phyloP scores from a whole-genome alignment of 2,797 vertebrate genomes.

The Rachycentron canadum region DNA sequence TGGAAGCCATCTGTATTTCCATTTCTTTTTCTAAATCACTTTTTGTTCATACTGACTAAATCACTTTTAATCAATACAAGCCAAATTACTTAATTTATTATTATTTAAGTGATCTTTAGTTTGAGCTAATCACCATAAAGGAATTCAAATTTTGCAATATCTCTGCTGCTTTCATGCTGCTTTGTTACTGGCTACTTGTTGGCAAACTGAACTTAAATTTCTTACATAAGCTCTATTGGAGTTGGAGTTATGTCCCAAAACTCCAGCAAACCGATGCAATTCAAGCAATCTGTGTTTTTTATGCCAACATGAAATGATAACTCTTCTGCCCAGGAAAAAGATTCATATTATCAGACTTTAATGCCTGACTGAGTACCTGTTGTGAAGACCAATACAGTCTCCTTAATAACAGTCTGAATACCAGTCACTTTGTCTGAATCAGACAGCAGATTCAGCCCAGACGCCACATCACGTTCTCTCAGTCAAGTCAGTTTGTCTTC shows the following conservation, averaged over 20 bases:
- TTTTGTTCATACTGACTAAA: slow-evolving; percentile 72
- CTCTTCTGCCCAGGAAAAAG: neutral
- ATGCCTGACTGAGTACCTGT: neutral
- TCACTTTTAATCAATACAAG: slow-evolving; percentile 74
- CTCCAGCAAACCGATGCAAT: neutral
- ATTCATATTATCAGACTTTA: neutral
- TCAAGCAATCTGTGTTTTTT: neutral
- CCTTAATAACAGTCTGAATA: slow-evolving; percentile 3
- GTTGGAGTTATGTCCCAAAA: neutral
- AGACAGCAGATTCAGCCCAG: slow-evolving; percentile 13
- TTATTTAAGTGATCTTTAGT: slow-evolving; percentile 54
- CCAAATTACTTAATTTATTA: slow-evolving; percentile 50
- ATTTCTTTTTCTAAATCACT: slow-evolving; percentile 59
- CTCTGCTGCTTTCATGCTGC: slow-evolving; percentile 52
- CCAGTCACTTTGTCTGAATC: slow-evolving; percentile 13
- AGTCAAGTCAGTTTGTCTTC: slow-evolving; percentile 67
- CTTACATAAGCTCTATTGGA: neutral
- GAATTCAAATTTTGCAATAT: slow-evolving; percentile 19
- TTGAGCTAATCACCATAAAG: slow-evolving; percentile 51
- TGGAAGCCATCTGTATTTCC: slow-evolving; percentile 88
- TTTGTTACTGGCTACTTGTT: slow-evolving; percentile 55
- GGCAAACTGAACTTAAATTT: slow-evolving; percentile 66
- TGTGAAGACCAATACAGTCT: slow-evolving; percentile 1
- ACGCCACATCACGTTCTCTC: slow-evolving; percentile 7
- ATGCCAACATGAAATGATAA: neutral